These are phyloP conservation scores for Rhea americana DNA, from an alignment of 2,113 vertebrate genomes.

Conservation along the genomic window DNA sequence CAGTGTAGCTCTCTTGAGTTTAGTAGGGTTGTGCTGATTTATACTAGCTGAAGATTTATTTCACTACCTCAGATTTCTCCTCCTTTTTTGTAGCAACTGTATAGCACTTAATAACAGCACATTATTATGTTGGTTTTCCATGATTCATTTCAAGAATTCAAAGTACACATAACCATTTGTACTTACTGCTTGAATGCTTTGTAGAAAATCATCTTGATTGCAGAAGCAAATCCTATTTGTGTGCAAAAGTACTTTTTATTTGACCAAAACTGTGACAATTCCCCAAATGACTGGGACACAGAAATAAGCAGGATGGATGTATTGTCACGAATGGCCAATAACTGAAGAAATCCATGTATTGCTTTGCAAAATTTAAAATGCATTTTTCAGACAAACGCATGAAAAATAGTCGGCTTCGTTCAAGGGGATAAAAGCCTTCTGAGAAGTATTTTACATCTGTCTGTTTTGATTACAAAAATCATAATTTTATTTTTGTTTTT, in stretches of 20 bases:
- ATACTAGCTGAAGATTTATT: conserved; percentile 17
- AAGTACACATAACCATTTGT: neutral
- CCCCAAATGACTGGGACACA: neutral
- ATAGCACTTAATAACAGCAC: conserved; percentile 3
- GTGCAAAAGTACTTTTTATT: neutral
- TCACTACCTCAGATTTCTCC: neutral
- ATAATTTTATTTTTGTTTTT: neutral
- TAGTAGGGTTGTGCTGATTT: neutral
- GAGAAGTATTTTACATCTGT: neutral
- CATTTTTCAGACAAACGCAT: neutral
- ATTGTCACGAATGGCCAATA: neutral
- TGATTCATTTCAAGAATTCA: conserved; percentile 23
- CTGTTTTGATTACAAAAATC: neutral
- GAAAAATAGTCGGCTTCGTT: neutral
- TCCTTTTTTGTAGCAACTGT: neutral
- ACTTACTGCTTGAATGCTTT: neutral
- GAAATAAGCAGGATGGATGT: neutral
- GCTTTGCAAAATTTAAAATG: neutral
- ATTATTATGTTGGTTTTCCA: neutral
- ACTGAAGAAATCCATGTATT: neutral
- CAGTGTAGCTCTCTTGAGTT: neutral
- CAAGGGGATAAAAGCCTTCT: neutral
- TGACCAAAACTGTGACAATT: neutral
- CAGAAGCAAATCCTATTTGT: neutral
- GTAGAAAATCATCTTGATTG: neutral